A percentile compares a stretch with the other conserved stretches of the same genome.
These are phyloP conservation scores for Selene dorsalis DNA, from an alignment of 2,797 vertebrate species.

Conservation along the genomic window DNA sequence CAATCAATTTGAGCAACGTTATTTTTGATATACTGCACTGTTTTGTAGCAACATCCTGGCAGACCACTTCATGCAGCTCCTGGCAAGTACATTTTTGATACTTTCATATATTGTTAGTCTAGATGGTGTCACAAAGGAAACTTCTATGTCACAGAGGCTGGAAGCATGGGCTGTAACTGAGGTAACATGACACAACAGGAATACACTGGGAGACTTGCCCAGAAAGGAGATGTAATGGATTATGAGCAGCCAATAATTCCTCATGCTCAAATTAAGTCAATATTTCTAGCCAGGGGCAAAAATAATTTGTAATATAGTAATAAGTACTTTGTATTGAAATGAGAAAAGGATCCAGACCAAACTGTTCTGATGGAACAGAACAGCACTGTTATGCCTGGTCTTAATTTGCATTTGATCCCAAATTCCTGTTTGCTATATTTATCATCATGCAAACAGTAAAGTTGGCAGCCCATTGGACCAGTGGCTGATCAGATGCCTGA, in stretches of 20 bases:
- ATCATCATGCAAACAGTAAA: not conserved
- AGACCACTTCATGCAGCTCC: not conserved
- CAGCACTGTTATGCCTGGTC: not conserved
- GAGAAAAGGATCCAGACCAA: not conserved
- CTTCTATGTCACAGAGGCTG: not conserved
- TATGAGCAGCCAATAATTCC: not conserved
- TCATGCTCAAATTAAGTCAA: not conserved
- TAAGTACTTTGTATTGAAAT: not conserved
- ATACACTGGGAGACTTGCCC: not conserved
- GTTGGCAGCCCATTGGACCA: not conserved
- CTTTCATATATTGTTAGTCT: not conserved
- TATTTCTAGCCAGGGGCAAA: too few relatives aligned
- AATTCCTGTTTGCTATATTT: not conserved
- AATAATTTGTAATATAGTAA: not conserved
- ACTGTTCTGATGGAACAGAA: not conserved
- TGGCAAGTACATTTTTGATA: not conserved
- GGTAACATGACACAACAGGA: not conserved
- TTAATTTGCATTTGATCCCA: not conserved
- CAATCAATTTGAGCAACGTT: not conserved
- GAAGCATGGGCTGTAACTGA: not conserved
- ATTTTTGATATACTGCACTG: not conserved
- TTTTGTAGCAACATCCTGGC: not conserved
- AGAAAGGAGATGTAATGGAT: not conserved
- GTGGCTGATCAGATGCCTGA: conserved; percentile 1
- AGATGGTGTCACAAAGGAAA: not conserved